These are phyloP conservation scores for Ectemnius cavifrons DNA, from an alignment of 2,888 invertebrate genomes.

Conservation along the genomic window DNA sequence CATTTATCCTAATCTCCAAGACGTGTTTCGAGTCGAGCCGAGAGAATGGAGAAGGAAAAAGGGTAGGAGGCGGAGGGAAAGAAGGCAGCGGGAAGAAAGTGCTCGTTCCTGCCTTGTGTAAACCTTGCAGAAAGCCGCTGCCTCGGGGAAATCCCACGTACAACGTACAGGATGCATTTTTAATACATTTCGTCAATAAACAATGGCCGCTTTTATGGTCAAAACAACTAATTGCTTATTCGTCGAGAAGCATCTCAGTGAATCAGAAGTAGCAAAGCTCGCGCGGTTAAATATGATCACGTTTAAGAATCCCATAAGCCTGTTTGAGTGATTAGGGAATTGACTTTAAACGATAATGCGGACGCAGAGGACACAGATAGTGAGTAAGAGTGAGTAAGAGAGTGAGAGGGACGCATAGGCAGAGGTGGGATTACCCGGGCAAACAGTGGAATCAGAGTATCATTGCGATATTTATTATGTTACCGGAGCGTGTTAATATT, in stretches of 20 bases:
- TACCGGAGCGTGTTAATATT: background rate
- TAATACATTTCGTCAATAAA: constrained; percentile 42
- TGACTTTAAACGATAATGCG: background rate
- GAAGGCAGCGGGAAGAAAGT: constrained; percentile 35
- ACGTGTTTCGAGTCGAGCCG: constrained; percentile 52
- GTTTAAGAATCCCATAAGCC: background rate
- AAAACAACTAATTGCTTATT: background rate
- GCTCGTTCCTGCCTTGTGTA: constrained; percentile 23
- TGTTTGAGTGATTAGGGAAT: background rate
- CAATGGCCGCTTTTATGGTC: constrained; percentile 11
- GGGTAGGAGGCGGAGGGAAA: background rate
- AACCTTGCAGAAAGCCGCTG: constrained; percentile 45
- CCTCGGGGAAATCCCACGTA: constrained; percentile 45
- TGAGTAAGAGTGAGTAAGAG: background rate
- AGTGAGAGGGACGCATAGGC: background rate
- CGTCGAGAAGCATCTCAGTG: background rate
- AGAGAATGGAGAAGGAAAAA: constrained; percentile 34
- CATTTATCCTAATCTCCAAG: constrained; percentile 66
- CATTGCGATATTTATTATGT: background rate
- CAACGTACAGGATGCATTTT: constrained; percentile 35
- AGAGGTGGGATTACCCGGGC: background rate
- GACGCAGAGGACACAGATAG: too few relatives aligned
- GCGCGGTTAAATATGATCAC: background rate
- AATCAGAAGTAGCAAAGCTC: background rate
- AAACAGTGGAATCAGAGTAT: constrained; percentile 2